phyloP scores from a whole-genome alignment of 2,797 vertebrate species.

The Aselliscus stoliczkanus region DNA sequence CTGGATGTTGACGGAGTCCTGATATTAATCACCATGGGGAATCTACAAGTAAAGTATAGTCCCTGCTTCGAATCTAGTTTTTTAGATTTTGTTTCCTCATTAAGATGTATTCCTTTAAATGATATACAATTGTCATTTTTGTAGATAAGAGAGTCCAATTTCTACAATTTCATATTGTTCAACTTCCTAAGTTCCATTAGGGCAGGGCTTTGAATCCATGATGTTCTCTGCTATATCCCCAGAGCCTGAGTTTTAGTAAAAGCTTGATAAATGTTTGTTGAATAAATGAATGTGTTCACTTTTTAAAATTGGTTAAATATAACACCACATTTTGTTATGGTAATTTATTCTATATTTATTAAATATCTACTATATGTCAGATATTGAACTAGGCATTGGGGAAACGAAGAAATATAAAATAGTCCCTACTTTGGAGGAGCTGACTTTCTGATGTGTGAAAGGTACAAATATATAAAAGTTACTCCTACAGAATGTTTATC shows the following conservation, averaged over 20 bases:
- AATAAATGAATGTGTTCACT: not conserved
- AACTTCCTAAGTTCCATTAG: not conserved
- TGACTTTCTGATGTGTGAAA: not conserved
- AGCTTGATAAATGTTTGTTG: not conserved
- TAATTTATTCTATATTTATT: not conserved
- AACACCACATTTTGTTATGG: not conserved
- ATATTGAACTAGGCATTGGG: not conserved
- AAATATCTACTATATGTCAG: not conserved
- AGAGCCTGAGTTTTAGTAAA: not conserved
- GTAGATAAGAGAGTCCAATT: not conserved
- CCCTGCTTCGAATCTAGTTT: not conserved
- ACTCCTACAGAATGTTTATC: not conserved
- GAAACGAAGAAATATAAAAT: not conserved
- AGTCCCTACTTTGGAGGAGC: not conserved
- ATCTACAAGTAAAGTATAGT: not conserved
- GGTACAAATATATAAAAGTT: not conserved
- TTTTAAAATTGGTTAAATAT: not conserved
- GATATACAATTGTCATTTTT: not conserved
- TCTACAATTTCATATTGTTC: not conserved
- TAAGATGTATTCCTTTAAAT: not conserved
- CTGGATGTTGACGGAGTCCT: not conserved
- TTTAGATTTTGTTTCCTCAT: not conserved
- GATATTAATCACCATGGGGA: fast-evolving
- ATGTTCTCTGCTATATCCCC: not conserved
- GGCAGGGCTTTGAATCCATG: not conserved